These are phyloP conservation scores for Ypsolopha sequella DNA, from an alignment of 2,888 invertebrate genomes.

Conservation along the genomic window DNA sequence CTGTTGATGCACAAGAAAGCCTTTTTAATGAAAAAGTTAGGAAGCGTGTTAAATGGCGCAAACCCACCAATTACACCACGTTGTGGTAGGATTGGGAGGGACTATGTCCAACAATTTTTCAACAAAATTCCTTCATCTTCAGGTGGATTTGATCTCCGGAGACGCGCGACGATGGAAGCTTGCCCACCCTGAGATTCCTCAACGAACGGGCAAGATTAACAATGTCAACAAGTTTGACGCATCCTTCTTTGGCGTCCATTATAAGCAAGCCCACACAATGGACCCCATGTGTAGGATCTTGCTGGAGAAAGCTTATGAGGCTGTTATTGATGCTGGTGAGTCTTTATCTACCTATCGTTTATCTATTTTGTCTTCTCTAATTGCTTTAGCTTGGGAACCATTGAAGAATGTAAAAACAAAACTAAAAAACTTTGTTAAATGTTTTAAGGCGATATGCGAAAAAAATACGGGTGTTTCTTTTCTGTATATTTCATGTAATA, in stretches of 20 bases:
- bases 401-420: background rate
- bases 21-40: too few species aligned
- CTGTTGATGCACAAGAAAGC: too few species aligned
- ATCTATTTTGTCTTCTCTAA: background rate
- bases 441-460: too few species aligned
- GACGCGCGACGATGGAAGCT: constrained; percentile 83
- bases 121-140: constrained; percentile 9
- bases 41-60: background rate
- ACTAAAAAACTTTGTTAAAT: background rate
- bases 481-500: too few species aligned
- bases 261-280: constrained; percentile 81
- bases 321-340: constrained; percentile 79
- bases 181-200: constrained; percentile 80
- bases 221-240: constrained; percentile 81
- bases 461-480: too few species aligned
- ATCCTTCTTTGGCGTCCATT: constrained; percentile 80
- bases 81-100: background rate
- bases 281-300: constrained; percentile 84
- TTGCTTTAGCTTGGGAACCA: background rate
- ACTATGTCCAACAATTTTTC: background rate
- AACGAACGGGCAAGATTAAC: constrained; percentile 78
- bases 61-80: background rate
- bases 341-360: background rate
- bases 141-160: constrained; percentile 87
- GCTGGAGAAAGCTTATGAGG: constrained; percentile 83